Evolutionary conservation across 2,888 invertebrate genomes (phyloP).

Genomic region (Stenodera caucasica): DNA sequence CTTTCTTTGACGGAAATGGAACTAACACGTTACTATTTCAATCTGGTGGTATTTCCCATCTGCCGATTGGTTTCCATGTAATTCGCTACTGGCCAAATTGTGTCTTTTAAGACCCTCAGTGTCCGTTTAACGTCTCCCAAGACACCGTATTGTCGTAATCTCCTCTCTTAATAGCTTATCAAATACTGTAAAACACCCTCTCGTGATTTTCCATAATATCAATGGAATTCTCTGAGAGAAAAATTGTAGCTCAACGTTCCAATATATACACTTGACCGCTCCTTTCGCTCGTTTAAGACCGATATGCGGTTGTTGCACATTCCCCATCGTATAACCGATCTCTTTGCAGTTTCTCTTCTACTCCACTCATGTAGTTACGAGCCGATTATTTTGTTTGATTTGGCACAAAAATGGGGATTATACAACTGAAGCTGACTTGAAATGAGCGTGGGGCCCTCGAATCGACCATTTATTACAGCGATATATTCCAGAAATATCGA

Average conservation of each 20-base stretch:
- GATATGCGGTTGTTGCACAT: no score
- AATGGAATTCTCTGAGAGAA: constrained; percentile 4
- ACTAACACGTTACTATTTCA: no score
- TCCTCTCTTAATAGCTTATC: constrained; percentile 21
- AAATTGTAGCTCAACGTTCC: neutral
- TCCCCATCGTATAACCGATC: neutral
- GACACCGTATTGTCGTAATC: constrained; percentile 7
- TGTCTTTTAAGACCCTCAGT: constrained; percentile 12
- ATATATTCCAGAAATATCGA: constrained; percentile 33
- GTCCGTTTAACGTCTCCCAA: constrained; percentile 14
- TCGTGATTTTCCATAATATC: constrained; percentile 13
- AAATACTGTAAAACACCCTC: constrained; percentile 6
- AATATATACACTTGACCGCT: constrained; percentile 23
- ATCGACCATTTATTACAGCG: constrained; percentile 33
- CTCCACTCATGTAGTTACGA: constrained; percentile 25
- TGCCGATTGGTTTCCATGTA: constrained; percentile 6
- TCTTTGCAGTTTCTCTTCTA: constrained; percentile 28
- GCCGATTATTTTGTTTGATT: constrained; percentile 44
- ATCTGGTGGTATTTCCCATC: neutral
- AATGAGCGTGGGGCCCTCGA: constrained; percentile 28
- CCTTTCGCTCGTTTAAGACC: constrained; percentile 18
- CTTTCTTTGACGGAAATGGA: constrained; percentile 32
- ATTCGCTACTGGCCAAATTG: neutral
- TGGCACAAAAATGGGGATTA: constrained; percentile 35
- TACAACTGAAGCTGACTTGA: constrained; percentile 19